Conservation (phyloP, 2,797 vertebrate genomes). For the Pipistrellus pipistrellus region DNA sequence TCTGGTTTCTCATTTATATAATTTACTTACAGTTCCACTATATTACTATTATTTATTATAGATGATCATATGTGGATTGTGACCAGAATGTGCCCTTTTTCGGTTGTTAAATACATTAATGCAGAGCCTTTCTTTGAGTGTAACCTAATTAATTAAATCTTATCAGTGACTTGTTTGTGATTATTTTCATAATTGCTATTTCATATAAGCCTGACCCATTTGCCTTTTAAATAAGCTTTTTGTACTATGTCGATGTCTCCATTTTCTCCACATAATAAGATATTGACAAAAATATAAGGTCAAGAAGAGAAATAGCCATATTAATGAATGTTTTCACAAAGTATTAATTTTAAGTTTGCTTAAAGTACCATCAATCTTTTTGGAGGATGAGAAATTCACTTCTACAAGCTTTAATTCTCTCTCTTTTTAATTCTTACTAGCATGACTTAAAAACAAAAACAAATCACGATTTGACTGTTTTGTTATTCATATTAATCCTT, state of each 20-base stretch:
- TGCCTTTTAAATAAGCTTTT: constrained; percentile 65
- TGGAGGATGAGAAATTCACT: constrained; percentile 31
- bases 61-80: not conserved
- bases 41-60: not conserved
- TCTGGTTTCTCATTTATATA: not conserved
- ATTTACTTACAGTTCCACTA: not conserved
- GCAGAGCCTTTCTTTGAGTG: not conserved
- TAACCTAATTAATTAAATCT: constrained; percentile 72
- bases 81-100: not conserved
- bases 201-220: constrained; percentile 50
- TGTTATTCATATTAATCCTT: constrained; percentile 40
- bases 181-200: constrained; percentile 65
- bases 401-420: not conserved
- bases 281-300: constrained; percentile 60
- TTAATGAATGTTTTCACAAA: constrained; percentile 57
- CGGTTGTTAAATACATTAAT: constrained; percentile 51
- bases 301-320: constrained; percentile 20
- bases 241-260: constrained; percentile 33
- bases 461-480: constrained; percentile 52
- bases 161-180: constrained; percentile 48
- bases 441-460: constrained; percentile 55
- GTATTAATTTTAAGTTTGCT: constrained; percentile 42
- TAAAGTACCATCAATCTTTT: constrained; percentile 21
- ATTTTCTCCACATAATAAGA: constrained; percentile 57
- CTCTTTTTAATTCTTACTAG: constrained; percentile 13